phyloP scores from a whole-genome alignment of 2,113 vertebrate genomes.

The Coptodon rendalli region DNA sequence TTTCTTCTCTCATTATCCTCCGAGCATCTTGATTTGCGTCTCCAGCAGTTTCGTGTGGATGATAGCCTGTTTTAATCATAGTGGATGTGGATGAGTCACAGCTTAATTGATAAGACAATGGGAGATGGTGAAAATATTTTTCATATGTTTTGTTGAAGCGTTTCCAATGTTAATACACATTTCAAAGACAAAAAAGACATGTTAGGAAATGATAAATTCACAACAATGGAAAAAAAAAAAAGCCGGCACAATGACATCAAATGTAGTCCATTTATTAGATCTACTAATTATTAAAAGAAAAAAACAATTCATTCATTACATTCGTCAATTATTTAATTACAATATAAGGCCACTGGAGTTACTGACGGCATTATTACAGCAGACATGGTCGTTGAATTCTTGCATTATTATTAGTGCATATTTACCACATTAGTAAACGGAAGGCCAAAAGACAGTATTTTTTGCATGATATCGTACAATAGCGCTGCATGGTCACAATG shows the following conservation, averaged over 20 bases:
- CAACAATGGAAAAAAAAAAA: background rate
- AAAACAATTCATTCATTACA: background rate
- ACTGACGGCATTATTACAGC: constrained; percentile 2
- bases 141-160: background rate
- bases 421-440: background rate
- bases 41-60: constrained; percentile 9
- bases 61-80: background rate
- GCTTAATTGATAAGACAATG: background rate
- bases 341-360: constrained; percentile 47
- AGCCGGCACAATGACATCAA: background rate
- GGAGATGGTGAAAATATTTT: background rate
- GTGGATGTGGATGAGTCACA: constrained; percentile 15
- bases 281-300: constrained; percentile 12
- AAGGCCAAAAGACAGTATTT: background rate
- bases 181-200: background rate
- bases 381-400: background rate
- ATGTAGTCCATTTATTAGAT: background rate
- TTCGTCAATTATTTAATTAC: constrained; percentile 6
- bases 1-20: constrained; percentile 23
- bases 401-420: constrained; percentile 13
- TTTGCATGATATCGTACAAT: background rate
- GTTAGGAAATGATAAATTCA: background rate
- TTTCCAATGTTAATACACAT: background rate
- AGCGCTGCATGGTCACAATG: background rate
- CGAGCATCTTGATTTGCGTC: constrained; percentile 18